Conservation (phyloP, 2,888 invertebrate genomes). For the Tachina grossa region DNA sequence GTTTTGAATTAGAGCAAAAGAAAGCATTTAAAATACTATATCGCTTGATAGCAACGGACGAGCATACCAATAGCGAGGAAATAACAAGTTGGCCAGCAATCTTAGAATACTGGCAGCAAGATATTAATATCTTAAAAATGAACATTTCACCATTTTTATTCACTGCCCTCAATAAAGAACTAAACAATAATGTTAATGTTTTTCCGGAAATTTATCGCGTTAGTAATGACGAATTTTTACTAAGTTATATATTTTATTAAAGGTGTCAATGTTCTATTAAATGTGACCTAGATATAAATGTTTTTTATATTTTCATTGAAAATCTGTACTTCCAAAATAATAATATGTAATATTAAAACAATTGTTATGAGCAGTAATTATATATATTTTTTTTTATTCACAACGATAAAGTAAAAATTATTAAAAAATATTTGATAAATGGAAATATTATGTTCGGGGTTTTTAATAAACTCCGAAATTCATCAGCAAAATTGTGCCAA, state of each 20-base stretch:
- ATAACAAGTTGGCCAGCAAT: slow-evolving; percentile 44
- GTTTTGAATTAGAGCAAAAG: slow-evolving; percentile 58
- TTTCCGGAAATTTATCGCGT: slow-evolving; percentile 77
- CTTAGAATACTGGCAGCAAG: slow-evolving; percentile 73
- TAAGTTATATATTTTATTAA: slow-evolving; percentile 79
- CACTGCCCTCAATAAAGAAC: slow-evolving; percentile 72
- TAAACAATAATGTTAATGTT: slow-evolving; percentile 75
- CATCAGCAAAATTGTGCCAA: too few relatives aligned
- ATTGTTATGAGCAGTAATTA: slow-evolving; percentile 22
- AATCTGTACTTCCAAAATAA: not conserved
- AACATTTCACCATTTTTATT: slow-evolving; percentile 79
- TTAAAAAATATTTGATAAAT: slow-evolving; percentile 12
- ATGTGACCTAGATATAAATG: not conserved
- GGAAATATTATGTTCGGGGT: not conserved
- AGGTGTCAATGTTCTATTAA: not conserved
- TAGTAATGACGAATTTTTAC: slow-evolving; percentile 75
- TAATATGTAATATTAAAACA: not conserved
- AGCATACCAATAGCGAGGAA: slow-evolving; percentile 36
- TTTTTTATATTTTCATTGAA: not conserved
- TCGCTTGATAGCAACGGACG: slow-evolving; percentile 62
- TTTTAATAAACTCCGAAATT: slow-evolving; percentile 7
- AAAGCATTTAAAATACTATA: slow-evolving; percentile 74
- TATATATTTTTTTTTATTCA: slow-evolving; percentile 33
- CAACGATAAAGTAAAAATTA: slow-evolving; percentile 37
- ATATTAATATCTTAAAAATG: slow-evolving; percentile 76